These are phyloP conservation scores for Xestia xanthographa DNA, from an alignment of 2,888 invertebrate genomes.

Conservation along the genomic window DNA sequence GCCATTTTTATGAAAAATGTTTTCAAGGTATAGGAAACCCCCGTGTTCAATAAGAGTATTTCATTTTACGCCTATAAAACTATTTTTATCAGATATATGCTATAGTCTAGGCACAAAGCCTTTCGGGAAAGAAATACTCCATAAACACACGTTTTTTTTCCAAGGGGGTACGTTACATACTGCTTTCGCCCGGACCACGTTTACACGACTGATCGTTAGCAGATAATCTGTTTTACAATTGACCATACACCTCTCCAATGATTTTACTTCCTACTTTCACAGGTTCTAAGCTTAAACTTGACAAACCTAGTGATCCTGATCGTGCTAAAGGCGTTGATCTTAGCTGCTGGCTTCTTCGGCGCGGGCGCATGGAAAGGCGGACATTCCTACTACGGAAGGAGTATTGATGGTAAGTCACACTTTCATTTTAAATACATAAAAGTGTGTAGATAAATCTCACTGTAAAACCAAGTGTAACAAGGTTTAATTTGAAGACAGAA, in stretches of 20 bases:
- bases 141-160: too few species aligned
- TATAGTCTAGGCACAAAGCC: background rate
- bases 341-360: conserved; percentile 95
- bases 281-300: conserved; percentile 95
- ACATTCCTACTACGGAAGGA: conserved; percentile 88
- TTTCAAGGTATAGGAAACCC: background rate
- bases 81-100: background rate
- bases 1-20: background rate
- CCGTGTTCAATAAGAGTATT: background rate
- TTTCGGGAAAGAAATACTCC: background rate
- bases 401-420: conserved; percentile 88
- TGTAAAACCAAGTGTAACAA: background rate
- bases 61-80: too few species aligned
- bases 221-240: too few species aligned
- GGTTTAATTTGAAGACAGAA: background rate
- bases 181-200: too few species aligned
- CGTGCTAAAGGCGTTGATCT: conserved; percentile 95
- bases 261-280: conserved; percentile 51
- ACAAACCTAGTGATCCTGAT: conserved; percentile 95
- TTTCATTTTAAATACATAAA: conserved; percentile 11
- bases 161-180: too few species aligned
- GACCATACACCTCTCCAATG: background rate
- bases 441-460: background rate
- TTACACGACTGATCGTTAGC: too few species aligned
- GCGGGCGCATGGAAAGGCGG: conserved; percentile 92